Conservation (phyloP, 2,888 invertebrate genomes). For the Diabrotica balteata region DNA sequence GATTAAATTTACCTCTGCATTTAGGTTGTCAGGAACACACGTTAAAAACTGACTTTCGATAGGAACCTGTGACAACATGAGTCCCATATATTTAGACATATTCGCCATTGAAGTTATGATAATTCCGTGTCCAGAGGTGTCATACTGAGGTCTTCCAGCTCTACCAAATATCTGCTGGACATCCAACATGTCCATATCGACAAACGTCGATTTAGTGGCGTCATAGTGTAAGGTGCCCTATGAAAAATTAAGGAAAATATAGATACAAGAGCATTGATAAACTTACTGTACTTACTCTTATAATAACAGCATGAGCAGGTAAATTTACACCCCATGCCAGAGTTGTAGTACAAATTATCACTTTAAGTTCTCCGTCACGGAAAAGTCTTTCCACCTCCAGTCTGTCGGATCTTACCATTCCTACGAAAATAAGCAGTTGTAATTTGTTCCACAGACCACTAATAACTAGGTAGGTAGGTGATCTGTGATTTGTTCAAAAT, state of each 20-base stretch:
- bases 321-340: slow-evolving; percentile 99
- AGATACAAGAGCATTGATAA: slow-evolving; percentile 5
- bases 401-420: slow-evolving; percentile 62
- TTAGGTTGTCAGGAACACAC: slow-evolving; percentile 93
- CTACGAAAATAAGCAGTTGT: slow-evolving; percentile 54
- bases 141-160: slow-evolving; percentile 97
- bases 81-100: slow-evolving; percentile 89
- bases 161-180: slow-evolving; percentile 98
- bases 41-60: slow-evolving; percentile 97
- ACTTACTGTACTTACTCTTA: slow-evolving; percentile 70
- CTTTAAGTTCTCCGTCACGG: slow-evolving; percentile 84
- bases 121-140: slow-evolving; percentile 91
- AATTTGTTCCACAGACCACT: too few species aligned
- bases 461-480: too few species aligned
- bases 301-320: slow-evolving; percentile 97
- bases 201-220: slow-evolving; percentile 90
- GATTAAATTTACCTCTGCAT: slow-evolving; percentile 81
- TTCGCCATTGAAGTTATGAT: slow-evolving; percentile 95
- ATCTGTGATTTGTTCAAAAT: too few species aligned
- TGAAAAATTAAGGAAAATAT: slow-evolving; percentile 41
- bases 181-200: slow-evolving; percentile 95
- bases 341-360: slow-evolving; percentile 95
- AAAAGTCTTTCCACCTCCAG: slow-evolving; percentile 80
- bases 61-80: slow-evolving; percentile 95
- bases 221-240: slow-evolving; percentile 98